Conservation (phyloP, 2,797 vertebrate genomes). For the Pseudomugil gertrudae region DNA sequence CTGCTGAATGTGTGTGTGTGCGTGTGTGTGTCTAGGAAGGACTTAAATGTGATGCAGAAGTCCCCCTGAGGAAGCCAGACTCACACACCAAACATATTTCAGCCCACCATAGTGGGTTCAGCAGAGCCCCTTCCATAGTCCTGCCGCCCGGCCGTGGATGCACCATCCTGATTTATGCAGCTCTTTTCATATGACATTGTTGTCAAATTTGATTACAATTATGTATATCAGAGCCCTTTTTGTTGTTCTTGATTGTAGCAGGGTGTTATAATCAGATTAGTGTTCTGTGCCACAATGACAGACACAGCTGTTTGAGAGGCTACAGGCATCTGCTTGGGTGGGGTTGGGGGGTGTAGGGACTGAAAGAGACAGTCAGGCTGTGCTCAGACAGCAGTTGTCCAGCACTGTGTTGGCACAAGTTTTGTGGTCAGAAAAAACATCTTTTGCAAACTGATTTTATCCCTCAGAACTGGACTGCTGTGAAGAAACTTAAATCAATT, state of each 20-base stretch:
- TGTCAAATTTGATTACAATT: constrained; percentile 79
- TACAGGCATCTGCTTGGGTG: constrained; percentile 65
- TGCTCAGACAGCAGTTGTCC: constrained; percentile 3
- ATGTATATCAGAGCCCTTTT: constrained; percentile 71
- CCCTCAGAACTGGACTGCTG: too few species aligned
- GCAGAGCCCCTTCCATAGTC: constrained; percentile 17
- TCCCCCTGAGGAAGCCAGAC: constrained; percentile 57
- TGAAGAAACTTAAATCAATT: background rate
- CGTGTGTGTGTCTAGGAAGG: constrained; percentile 16
- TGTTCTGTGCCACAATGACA: constrained; percentile 66
- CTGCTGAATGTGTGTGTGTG: constrained; percentile 41
- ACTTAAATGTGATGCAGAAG: constrained; percentile 63
- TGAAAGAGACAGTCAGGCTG: constrained; percentile 31
- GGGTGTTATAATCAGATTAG: constrained; percentile 79
- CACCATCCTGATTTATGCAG: constrained; percentile 56
- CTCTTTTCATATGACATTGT: constrained; percentile 69
- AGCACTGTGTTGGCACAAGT: background rate
- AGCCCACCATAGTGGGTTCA: constrained; percentile 31
- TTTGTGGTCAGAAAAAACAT: constrained; percentile 1
- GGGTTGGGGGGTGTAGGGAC: background rate
- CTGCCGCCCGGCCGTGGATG: constrained; percentile 22
- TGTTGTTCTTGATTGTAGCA: constrained; percentile 68
- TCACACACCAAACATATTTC: constrained; percentile 69
- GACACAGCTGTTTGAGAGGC: constrained; percentile 80
- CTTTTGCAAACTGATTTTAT: background rate